Evolutionary conservation across 2,113 vertebrate genomes (phyloP).

Genomic region (Apeltes quadracus): DNA sequence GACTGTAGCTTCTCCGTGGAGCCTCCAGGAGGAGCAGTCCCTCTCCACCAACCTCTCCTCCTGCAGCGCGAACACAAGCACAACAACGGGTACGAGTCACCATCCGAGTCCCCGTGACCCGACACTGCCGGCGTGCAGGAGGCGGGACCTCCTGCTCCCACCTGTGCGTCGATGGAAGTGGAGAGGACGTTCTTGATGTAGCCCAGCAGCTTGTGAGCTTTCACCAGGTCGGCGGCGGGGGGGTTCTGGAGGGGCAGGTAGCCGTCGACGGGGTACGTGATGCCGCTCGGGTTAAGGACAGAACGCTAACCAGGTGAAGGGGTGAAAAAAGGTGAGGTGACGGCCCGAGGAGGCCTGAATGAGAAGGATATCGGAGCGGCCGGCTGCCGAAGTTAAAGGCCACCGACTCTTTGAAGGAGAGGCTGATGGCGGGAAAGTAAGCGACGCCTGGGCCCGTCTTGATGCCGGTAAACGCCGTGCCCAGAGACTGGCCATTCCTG

Average conservation of each 20-base stretch:
- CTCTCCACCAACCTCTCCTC: slow-evolving; percentile 88
- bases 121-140: not conserved
- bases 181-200: slow-evolving; percentile 89
- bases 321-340: not conserved
- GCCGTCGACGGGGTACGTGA: slow-evolving; percentile 91
- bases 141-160: not conserved
- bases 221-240: slow-evolving; percentile 84
- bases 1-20: slow-evolving; percentile 90
- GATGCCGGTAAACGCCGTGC: slow-evolving; percentile 91
- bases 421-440: slow-evolving; percentile 98
- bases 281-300: slow-evolving; percentile 79
- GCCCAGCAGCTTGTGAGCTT: slow-evolving; percentile 88
- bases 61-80: slow-evolving; percentile 63
- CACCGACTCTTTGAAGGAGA: slow-evolving; percentile 98
- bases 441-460: slow-evolving; percentile 90
- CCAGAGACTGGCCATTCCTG: slow-evolving; percentile 94
- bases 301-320: not conserved
- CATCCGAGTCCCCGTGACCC: too few species aligned
- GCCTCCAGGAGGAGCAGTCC: slow-evolving; percentile 83
- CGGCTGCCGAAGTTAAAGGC: slow-evolving; percentile 98
- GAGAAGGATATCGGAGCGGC: slow-evolving; percentile 96
- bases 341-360: not conserved
- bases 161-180: slow-evolving; percentile 83
- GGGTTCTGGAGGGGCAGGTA: slow-evolving; percentile 93
- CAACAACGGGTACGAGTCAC: not conserved